phyloP scores from a whole-genome alignment of 2,888 invertebrate species.

The Cyaniris semiargus region DNA sequence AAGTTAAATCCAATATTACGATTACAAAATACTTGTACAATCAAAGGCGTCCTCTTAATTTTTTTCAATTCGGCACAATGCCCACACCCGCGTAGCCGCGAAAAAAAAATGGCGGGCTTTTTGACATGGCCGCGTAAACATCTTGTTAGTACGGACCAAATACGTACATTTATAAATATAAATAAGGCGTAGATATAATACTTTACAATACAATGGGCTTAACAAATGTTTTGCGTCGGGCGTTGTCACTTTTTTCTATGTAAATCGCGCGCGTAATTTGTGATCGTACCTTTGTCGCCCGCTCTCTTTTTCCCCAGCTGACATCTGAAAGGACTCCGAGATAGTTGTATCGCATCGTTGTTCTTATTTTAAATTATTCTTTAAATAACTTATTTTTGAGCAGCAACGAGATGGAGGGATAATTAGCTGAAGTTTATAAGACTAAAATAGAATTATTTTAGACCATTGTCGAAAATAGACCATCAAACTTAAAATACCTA shows the following conservation, averaged over 20 bases:
- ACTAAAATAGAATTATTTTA: not conserved
- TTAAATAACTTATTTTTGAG: not conserved
- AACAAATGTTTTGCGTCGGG: constrained; percentile 71
- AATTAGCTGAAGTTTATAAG: not conserved
- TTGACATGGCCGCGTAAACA: constrained; percentile 63
- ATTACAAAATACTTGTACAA: constrained; percentile 24
- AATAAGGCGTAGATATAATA: constrained; percentile 53
- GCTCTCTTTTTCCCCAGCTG: constrained; percentile 47
- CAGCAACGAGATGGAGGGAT: not conserved
- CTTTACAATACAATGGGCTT: constrained; percentile 65
- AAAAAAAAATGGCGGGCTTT: constrained; percentile 52
- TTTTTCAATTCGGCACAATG: constrained; percentile 26
- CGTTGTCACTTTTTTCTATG: constrained; percentile 74
- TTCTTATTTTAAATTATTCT: constrained; percentile 29
- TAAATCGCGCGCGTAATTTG: constrained; percentile 74
- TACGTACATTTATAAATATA: constrained; percentile 74
- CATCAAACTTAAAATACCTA: too few relatives aligned
- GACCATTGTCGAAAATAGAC: too few relatives aligned
- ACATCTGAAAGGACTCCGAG: constrained; percentile 47
- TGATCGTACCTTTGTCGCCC: constrained; percentile 51
- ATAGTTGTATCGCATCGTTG: constrained; percentile 33
- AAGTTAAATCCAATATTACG: constrained; percentile 19
- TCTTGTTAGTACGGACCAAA: constrained; percentile 76
- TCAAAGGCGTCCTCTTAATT: constrained; percentile 16
- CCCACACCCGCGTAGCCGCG: constrained; percentile 38